Conservation (phyloP, 2,797 vertebrate genomes). For the Orestias chungarensis region DNA sequence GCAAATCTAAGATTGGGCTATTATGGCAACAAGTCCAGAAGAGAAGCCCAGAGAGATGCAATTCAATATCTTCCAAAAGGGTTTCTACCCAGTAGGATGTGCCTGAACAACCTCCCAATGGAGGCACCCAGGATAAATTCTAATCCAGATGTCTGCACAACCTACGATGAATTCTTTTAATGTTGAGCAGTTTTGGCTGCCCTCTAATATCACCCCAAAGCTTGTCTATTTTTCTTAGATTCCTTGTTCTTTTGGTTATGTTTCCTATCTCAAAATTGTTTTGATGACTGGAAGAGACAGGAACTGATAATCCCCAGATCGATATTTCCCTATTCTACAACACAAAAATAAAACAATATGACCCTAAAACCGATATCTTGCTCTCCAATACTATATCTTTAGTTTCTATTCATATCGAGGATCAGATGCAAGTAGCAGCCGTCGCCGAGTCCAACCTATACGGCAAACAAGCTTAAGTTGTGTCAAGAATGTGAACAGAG, state of each 20-base stretch:
- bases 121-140: not conserved
- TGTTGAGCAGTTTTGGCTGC: not conserved
- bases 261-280: too few relatives aligned
- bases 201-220: not conserved
- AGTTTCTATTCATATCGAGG: not conserved
- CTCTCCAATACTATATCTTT: not conserved
- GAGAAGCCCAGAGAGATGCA: not conserved
- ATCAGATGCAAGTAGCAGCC: not conserved
- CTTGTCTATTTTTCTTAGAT: not conserved
- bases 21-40: not conserved
- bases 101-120: not conserved
- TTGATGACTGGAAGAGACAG: too few relatives aligned
- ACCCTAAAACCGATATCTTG: not conserved
- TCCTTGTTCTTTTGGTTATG: not conserved
- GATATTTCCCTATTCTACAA: not conserved
- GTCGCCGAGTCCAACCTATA: not conserved
- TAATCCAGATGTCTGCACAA: not conserved
- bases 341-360: not conserved
- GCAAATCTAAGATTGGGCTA: not conserved
- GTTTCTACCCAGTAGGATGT: not conserved
- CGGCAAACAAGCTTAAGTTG: not conserved
- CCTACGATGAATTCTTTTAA: not conserved
- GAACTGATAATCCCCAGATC: not conserved
- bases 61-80: not conserved
- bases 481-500: not conserved